Evolutionary conservation across 1,140 invertebrate genomes (phyloP), one percentile per base, ranked within the genome.

Genomic region (Chymomyza costata): DNA sequence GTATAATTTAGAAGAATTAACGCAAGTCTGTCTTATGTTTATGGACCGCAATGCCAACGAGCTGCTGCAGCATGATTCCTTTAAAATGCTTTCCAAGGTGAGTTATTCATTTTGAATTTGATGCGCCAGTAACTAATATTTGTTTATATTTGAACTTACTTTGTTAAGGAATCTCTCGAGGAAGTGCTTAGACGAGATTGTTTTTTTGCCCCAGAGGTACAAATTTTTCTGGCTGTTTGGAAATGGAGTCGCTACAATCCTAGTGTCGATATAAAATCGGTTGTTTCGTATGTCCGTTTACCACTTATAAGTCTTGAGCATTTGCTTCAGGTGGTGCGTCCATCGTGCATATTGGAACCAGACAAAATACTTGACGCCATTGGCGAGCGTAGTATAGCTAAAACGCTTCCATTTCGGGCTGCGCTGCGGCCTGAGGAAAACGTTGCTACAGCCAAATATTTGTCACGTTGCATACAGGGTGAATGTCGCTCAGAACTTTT

Each of bases 311-410:
- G 74, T 51, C 87, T 97, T 15, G 90, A 93, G 44, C 95, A 99
- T 83, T 87, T 99, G 54, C 87, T 99, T 37, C 93, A 93, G 45
- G 90, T 93, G 45, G 97, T 99, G 1, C 88, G 97, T 37, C 93
- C 94, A 2, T 94, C 94, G 17, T 89, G 90, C 28, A 89, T 99
- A 8, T 91, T 99, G 21, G 91, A 92, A 19, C 90, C 97, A 1
- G 95, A 99, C 86, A 90, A 91, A 69, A 92, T 99, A 50, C 89
- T 99, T 8, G 97, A 99, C 88, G 97, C 97, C 14, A 97, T 99
- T 58, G 91, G 95, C 65, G 90, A 92, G 61, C 90, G 93, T 67
- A 95, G 91, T 19, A 92, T 93, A 76, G 91, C 90, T 35, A 90
- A 91, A 65, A 91, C 92, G 80, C 87, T 98, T 11, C 90, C 91